A percentile compares a stretch with the other conserved stretches of the same genome.
Evolutionary conservation across 2,888 invertebrate genomes (phyloP).

Genomic region (Masnerella sp.): DNA sequence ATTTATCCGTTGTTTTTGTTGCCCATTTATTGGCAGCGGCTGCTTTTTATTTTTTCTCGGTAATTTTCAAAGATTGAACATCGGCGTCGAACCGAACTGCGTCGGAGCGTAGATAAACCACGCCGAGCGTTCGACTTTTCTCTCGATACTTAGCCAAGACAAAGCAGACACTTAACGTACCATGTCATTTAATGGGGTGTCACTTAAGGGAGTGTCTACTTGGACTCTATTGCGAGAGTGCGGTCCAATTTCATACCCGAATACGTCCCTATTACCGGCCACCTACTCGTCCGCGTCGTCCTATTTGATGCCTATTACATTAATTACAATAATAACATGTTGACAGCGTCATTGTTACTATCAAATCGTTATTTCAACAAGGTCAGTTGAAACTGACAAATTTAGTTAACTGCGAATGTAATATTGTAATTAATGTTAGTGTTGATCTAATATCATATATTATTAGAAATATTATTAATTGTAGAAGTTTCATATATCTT

Average conservation of each 20-base stretch:
- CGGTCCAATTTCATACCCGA: slow-evolving; percentile 2
- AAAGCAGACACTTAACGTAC: slow-evolving; percentile 13
- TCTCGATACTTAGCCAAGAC: slow-evolving; percentile 13
- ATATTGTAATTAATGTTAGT: no score
- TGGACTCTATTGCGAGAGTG: slow-evolving; percentile 10
- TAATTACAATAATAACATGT: no score
- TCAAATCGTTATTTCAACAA: no score
- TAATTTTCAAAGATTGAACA: slow-evolving; percentile 7
- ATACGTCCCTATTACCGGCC: not conserved
- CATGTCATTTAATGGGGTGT: slow-evolving; percentile 36
- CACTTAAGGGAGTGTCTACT: slow-evolving; percentile 20
- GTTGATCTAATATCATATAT: no score
- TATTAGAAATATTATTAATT: no score
- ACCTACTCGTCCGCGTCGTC: no score
- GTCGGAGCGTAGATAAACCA: slow-evolving; percentile 21
- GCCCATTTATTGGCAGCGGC: not conserved
- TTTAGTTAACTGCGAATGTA: no score
- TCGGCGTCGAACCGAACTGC: slow-evolving; percentile 7
- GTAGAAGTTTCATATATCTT: no score
- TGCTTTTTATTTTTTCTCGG: not conserved
- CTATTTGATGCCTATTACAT: no score
- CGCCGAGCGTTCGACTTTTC: slow-evolving; percentile 10
- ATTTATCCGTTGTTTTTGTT: not conserved
- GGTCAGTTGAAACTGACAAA: no score
- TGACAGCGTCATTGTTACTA: no score